phyloP scores from a whole-genome alignment of 2,888 invertebrate genomes.

The Leptinotarsa haldemani region DNA sequence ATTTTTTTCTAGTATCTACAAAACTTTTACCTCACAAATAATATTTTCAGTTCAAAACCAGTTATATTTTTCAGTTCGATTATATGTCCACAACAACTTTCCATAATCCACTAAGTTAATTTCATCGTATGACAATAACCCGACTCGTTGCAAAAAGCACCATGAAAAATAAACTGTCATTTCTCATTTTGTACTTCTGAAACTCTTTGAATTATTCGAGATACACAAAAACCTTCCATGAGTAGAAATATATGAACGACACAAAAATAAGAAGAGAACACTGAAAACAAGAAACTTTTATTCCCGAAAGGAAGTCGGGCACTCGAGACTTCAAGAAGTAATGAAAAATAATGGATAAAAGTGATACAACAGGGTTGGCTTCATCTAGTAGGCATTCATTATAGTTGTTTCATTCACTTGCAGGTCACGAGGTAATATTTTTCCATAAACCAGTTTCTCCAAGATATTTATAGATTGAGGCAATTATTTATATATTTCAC shows the following conservation, averaged over 20 bases:
- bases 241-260: slow-evolving; percentile 30
- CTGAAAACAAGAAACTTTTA: slow-evolving; percentile 36
- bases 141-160: neutral
- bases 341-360: slow-evolving; percentile 42
- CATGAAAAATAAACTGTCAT: slow-evolving; percentile 25
- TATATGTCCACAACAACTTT: too few species aligned
- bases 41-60: too few species aligned
- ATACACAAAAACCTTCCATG: slow-evolving; percentile 4
- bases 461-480: too few species aligned
- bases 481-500: too few species aligned
- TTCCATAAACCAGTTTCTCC: too few species aligned
- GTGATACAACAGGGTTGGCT: slow-evolving; percentile 24
- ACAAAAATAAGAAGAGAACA: slow-evolving; percentile 27
- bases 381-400: neutral
- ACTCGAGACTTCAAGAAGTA: slow-evolving; percentile 39
- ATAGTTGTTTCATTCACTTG: too few species aligned
- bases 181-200: slow-evolving; percentile 14
- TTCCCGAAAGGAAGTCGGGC: slow-evolving; percentile 39
- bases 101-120: too few species aligned
- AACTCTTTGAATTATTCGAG: slow-evolving; percentile 20
- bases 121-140: too few species aligned
- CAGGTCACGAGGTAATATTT: too few species aligned
- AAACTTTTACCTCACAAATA: too few species aligned
- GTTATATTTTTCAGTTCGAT: too few species aligned
- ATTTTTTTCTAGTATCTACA: too few species aligned